Base-by-base conservation (phyloP, 2,113 vertebrate genomes). In the Galemys pyrenaicus region DNA sequence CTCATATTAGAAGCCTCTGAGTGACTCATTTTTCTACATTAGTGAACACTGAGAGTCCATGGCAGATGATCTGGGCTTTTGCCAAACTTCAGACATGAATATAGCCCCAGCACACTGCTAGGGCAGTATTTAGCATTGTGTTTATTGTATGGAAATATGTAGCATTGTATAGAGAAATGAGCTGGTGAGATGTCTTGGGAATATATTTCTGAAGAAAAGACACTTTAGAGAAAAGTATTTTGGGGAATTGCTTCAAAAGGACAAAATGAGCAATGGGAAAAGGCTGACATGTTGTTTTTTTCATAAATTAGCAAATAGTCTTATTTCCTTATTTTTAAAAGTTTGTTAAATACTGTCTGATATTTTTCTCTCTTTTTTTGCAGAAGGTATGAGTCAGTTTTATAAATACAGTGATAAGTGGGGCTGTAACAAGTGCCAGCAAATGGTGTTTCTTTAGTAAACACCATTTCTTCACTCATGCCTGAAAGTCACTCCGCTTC, bases 21-120 rank as follows among this genome's bases (percentile, higher is more conserved):
- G 60, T 64, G 39, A 87, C 41, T 93, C 67, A 56, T 96, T 97
- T 97, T 97, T 97, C 88, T 49, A 51, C 49, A 44, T 67, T 75
- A 97, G 41, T 30, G 35, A 97, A 83, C 71, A 51, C 67, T 95
- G 73, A 37, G 74, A 94, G 81, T 88, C 94, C 70, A 0, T 88
- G 71, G 78, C 95, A 98, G 97, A 97, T 97, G 96, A 96, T 85
- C 68, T 98, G 97, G 94, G 95, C 86, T 41, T 89, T 93, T 90
- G 60, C 96, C 87, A 13, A 17, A 83, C 39, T 84, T 73, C 56
- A 89, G 67, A 39, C 94, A 91, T 87, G 81, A 84, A 81, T 94
- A 84, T 51, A 92, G 70, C 22, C 26, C 77, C 89, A 88, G 71
- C 49, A 87, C 89, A 95, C 91, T n/a, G 60, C 44, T 62, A 51